phyloP scores from a whole-genome alignment of 2,113 vertebrate species.

The Cyanoramphus novaezelandiae region DNA sequence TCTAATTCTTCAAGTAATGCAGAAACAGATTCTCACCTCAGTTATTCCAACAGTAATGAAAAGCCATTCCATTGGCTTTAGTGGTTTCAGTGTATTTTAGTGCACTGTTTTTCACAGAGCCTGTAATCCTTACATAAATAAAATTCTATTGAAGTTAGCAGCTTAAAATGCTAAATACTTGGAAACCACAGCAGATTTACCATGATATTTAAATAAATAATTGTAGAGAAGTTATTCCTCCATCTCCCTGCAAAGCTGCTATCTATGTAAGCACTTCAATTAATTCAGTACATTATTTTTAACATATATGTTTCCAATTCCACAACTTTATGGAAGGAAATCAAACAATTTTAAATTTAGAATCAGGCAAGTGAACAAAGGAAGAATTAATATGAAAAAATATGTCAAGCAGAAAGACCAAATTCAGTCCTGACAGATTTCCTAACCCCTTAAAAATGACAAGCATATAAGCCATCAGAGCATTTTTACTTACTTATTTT shows the following conservation, averaged over 20 bases:
- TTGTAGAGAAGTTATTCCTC: neutral
- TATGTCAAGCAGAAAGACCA: neutral
- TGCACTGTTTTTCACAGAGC: neutral
- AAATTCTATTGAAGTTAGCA: neutral
- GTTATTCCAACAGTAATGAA: neutral
- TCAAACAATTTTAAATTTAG: neutral
- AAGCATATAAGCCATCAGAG: neutral
- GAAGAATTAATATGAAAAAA: neutral
- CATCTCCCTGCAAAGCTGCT: neutral
- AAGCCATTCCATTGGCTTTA: neutral
- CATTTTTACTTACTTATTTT: neutral
- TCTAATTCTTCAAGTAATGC: neutral
- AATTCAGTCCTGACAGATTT: neutral
- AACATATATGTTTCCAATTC: neutral
- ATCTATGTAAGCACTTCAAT: neutral
- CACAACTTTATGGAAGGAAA: neutral
- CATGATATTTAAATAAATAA: neutral
- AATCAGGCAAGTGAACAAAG: neutral
- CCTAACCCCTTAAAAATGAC: neutral
- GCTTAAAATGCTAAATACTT: neutral
- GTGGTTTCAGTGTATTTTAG: neutral
- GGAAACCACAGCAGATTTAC: neutral
- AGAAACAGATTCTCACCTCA: neutral
- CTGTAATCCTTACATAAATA: neutral
- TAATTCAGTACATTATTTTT: neutral